Evolutionary conservation across 2,797 vertebrate species (phyloP).

Genomic region (Sternotherus odoratus): DNA sequence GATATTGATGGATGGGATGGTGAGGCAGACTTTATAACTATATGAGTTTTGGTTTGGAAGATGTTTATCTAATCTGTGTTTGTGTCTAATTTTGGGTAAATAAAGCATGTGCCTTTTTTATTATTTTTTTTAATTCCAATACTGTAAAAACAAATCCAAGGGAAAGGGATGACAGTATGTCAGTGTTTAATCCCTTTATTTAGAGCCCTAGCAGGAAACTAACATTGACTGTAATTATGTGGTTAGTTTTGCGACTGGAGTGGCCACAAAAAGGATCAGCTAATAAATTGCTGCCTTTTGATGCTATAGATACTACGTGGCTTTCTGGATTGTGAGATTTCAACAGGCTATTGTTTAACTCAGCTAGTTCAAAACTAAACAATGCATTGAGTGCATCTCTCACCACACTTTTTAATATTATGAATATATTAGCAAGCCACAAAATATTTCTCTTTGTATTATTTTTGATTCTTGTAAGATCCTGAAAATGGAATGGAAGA

Average conservation of each 20-base stretch:
- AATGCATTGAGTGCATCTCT: neutral
- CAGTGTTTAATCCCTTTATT: neutral
- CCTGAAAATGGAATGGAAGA: neutral
- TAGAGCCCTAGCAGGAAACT: constrained; percentile 7
- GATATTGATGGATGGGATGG: accelerated
- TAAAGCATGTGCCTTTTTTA: neutral
- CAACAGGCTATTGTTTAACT: constrained; percentile 19
- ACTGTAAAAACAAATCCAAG: constrained; percentile 15
- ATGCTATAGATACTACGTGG: neutral
- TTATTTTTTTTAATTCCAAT: constrained; percentile 18
- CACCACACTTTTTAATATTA: neutral
- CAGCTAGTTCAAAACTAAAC: neutral
- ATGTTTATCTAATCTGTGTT: constrained; percentile 1
- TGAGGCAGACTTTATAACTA: neutral
- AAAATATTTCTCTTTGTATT: neutral
- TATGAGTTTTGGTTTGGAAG: neutral
- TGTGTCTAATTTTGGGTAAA: neutral
- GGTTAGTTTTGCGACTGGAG: constrained; percentile 1
- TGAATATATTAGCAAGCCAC: neutral
- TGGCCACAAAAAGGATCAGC: neutral
- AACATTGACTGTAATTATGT: neutral
- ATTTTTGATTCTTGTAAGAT: neutral
- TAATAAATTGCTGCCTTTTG: neutral
- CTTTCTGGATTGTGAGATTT: neutral
- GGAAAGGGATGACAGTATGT: neutral